Percentiles rank a stretch among this genome's conserved stretches.
phyloP scores from a whole-genome alignment of 2,113 vertebrate genomes.

The Leucoraja erinaceus region DNA sequence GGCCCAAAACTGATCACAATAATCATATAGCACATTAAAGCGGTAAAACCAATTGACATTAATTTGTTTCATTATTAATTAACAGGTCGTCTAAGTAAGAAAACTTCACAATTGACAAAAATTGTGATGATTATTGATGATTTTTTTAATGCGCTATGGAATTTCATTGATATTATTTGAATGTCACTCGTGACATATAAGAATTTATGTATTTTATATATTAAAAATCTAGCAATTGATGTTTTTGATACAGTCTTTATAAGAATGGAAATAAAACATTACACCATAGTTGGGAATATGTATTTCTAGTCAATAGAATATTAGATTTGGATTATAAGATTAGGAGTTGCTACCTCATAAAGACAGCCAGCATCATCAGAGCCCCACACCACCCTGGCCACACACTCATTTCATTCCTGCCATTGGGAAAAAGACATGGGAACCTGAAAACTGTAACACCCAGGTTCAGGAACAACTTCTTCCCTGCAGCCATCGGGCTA shows the following conservation, averaged over 20 bases:
- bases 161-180: not conserved
- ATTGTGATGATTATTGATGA: not conserved
- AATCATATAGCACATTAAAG: not conserved
- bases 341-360: no score
- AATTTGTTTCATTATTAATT: not conserved
- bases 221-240: not conserved
- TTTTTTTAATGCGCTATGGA: not conserved
- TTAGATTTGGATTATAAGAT: no score
- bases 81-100: not conserved
- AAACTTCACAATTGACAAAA: not conserved
- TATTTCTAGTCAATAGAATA: not conserved
- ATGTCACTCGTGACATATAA: not conserved
- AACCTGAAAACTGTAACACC: no score
- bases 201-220: not conserved
- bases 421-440: no score
- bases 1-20: not conserved
- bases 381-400: no score
- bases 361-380: no score
- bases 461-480: no score
- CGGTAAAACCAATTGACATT: not conserved
- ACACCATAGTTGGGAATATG: not conserved
- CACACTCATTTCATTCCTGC: no score
- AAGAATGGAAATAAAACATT: not conserved
- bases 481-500: no score
- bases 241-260: not conserved